These are phyloP conservation scores for Drosophila eohydei DNA, from an alignment of 2,888 invertebrate species.

Conservation along the genomic window DNA sequence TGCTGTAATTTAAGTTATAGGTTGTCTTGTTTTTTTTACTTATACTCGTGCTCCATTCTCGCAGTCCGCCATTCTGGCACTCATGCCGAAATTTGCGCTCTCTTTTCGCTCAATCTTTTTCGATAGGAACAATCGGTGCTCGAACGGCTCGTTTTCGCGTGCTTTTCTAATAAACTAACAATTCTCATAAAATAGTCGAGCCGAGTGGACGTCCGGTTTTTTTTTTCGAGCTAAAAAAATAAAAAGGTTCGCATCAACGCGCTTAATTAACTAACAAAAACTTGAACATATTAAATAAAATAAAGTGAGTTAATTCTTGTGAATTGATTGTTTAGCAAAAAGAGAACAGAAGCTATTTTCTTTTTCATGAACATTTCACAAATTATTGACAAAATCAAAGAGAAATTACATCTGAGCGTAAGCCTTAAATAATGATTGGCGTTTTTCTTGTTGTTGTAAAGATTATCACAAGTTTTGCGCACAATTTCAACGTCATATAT, in stretches of 20 bases:
- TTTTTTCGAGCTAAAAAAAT: conserved; percentile 19
- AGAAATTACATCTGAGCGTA: conserved; percentile 70
- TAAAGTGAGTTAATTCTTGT: conserved; percentile 48
- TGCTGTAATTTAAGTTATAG: not conserved
- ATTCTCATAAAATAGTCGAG: conserved; percentile 38
- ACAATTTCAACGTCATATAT: conserved; percentile 35
- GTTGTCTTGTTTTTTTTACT: not conserved
- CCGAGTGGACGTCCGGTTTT: conserved; percentile 40
- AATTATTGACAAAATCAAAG: conserved; percentile 69
- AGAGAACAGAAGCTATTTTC: not conserved
- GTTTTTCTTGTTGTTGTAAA: conserved; percentile 36
- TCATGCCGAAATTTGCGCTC: conserved; percentile 3
- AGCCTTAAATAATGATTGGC: conserved; percentile 42
- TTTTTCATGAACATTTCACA: conserved; percentile 63
- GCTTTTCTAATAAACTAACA: conserved; percentile 43
- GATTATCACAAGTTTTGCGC: conserved; percentile 71
- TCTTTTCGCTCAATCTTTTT: conserved; percentile 12
- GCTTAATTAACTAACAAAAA: conserved; percentile 28
- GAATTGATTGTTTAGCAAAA: not conserved
- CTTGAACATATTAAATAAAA: conserved; percentile 28
- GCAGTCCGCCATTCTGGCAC: conserved; percentile 7
- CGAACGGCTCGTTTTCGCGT: conserved; percentile 7
- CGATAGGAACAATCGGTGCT: conserved; percentile 11
- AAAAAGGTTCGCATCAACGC: conserved; percentile 36
- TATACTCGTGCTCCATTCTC: not conserved